Evolutionary conservation across 37 sponge, comb jelly and placozoan species (phyloP).

Genomic region (Diacarnus erythraeanus): DNA sequence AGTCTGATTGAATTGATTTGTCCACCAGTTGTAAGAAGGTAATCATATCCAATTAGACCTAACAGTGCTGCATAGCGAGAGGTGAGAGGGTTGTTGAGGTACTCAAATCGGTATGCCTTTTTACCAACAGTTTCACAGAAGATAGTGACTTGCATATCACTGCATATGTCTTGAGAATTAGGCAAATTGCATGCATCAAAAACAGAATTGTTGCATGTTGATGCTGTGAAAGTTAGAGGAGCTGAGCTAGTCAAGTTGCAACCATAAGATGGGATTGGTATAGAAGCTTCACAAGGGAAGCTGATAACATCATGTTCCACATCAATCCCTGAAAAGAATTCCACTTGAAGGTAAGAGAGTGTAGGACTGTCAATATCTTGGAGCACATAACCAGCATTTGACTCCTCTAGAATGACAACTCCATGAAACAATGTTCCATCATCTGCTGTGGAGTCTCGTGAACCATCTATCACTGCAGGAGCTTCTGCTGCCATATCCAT

Average conservation of each 20-base stretch:
- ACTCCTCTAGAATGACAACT: conserved; percentile 36
- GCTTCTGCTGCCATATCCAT: conserved; percentile 63
- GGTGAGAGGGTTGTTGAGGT: conserved; percentile 21
- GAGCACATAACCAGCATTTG: conserved; percentile 68
- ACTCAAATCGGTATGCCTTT: conserved; percentile 60
- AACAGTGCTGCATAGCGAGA: conserved; percentile 55
- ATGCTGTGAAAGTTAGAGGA: conserved; percentile 11
- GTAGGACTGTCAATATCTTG: conserved; percentile 51
- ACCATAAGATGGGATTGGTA: conserved; percentile 3
- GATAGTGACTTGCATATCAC: conserved; percentile 52
- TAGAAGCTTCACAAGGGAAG: conserved; percentile 51
- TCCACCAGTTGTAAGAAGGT: conserved; percentile 28
- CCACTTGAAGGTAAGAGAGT: conserved; percentile 50
- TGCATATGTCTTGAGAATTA: conserved; percentile 50
- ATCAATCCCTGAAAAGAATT: conserved; percentile 16
- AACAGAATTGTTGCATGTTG: conserved; percentile 37
- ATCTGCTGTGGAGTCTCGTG: neutral
- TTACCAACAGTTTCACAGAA: conserved; percentile 29
- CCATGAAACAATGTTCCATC: conserved; percentile 43
- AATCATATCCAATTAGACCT: conserved; percentile 71
- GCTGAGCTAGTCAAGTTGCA: conserved; percentile 10
- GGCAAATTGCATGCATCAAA: conserved; percentile 49
- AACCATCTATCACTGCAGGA: neutral
- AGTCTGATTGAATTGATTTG: conserved; percentile 24
- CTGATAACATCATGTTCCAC: conserved; percentile 52